A percentile compares a stretch with the other conserved stretches of the same genome.
phyloP scores from a whole-genome alignment of 1,140 invertebrate species.

The Schlechtendalia chinensis region DNA sequence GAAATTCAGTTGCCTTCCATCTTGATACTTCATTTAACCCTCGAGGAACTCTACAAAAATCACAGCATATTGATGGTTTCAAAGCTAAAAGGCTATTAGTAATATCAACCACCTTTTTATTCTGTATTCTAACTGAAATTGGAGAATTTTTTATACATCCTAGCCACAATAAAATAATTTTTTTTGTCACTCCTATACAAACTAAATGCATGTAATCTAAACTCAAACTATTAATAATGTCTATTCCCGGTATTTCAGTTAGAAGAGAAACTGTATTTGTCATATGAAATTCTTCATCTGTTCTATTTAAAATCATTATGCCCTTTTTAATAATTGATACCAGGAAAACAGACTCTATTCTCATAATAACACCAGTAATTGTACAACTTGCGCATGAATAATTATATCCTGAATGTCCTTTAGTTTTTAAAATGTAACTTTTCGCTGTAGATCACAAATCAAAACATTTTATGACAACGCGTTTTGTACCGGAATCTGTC shows the following conservation, averaged over 20 bases:
- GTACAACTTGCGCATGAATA: not conserved
- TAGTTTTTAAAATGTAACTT: not conserved
- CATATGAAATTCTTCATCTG: slow-evolving; percentile 9
- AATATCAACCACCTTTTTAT: not conserved
- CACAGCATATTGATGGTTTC: not conserved
- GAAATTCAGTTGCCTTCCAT: slow-evolving; percentile 11
- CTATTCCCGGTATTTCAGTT: not conserved
- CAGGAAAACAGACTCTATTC: not conserved
- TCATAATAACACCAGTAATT: not conserved
- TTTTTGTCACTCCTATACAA: not conserved
- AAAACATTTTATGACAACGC: not conserved
- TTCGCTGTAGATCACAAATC: not conserved
- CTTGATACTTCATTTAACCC: not conserved
- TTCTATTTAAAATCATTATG: not conserved
- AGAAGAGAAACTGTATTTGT: not conserved
- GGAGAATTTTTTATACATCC: not conserved
- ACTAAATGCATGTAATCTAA: not conserved
- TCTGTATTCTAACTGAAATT: not conserved
- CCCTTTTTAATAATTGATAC: not conserved
- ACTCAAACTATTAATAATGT: not conserved
- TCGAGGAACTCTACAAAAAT: not conserved
- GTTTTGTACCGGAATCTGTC: not conserved
- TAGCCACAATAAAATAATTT: not conserved
- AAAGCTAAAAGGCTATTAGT: not conserved
- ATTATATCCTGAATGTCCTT: not conserved